Evolutionary conservation across 2,113 vertebrate genomes (phyloP).

Genomic region (Martes martes): DNA sequence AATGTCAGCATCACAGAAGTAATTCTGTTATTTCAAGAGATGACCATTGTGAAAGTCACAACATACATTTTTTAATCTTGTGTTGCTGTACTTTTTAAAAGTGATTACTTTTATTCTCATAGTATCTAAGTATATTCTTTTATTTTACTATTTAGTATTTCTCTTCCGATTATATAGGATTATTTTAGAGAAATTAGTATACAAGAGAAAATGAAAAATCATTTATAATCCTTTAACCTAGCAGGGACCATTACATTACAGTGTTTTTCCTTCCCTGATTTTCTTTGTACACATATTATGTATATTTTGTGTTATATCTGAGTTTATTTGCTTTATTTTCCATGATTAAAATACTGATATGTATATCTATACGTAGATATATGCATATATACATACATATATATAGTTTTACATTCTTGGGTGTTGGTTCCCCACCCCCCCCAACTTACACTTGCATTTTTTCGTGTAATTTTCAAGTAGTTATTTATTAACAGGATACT

Average conservation of each 20-base stretch:
- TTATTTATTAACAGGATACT: constrained; percentile 14
- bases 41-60: not conserved
- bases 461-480: constrained; percentile 14
- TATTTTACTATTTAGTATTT: not conserved
- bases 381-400: not conserved
- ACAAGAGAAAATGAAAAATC: not conserved
- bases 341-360: not conserved
- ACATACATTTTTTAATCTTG: not conserved
- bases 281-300: not conserved
- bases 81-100: not conserved
- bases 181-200: not conserved
- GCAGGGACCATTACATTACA: not conserved
- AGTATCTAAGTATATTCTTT: not conserved
- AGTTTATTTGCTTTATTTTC: not conserved
- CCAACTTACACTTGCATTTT: not conserved
- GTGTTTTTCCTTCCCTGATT: not conserved
- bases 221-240: not conserved
- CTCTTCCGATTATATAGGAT: not conserved
- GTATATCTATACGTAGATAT: too few species aligned
- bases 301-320: not conserved
- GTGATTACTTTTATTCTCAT: not conserved
- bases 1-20: not conserved
- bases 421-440: not conserved
- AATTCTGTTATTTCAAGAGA: not conserved
- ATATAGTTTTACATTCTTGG: not conserved